Conservation (phyloP, 2,888 invertebrate genomes). For the Diarsia mendica region DNA sequence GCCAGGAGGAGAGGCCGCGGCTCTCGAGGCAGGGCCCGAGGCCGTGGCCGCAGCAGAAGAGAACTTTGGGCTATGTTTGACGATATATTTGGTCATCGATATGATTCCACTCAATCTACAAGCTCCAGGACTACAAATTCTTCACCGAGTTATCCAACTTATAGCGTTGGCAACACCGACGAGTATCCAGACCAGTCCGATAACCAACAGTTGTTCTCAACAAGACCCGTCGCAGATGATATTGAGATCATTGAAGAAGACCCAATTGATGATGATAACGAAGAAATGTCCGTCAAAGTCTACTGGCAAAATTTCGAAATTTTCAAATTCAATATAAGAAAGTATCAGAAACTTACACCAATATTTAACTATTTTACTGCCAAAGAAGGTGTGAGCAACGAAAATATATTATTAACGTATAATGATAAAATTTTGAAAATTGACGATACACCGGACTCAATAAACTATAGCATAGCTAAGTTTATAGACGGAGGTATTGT, state of each 20-base stretch:
- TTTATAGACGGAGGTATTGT: conserved; percentile 87
- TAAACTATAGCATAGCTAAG: conserved; percentile 82
- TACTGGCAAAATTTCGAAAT: conserved; percentile 85
- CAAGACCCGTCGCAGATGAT: conserved; percentile 51
- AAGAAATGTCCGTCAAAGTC: conserved; percentile 86
- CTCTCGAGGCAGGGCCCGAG: conserved; percentile 24
- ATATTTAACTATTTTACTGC: conserved; percentile 83
- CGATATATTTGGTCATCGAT: conserved; percentile 12
- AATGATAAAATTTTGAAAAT: conserved; percentile 81
- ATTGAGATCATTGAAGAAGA: conserved; percentile 68
- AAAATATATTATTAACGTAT: conserved; percentile 82
- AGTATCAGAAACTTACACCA: conserved; percentile 80
- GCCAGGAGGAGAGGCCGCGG: conserved; percentile 17
- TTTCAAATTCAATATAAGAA: conserved; percentile 81
- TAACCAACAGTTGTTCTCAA: conserved; percentile 75
- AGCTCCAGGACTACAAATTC: neutral
- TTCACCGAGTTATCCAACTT: conserved; percentile 67
- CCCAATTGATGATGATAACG: conserved; percentile 76
- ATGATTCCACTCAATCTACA: neutral
- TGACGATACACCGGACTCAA: conserved; percentile 83
- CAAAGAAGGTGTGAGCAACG: conserved; percentile 75
- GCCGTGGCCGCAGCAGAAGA: conserved; percentile 46
- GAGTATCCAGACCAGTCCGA: conserved; percentile 81
- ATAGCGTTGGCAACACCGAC: conserved; percentile 80
- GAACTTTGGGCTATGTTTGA: conserved; percentile 24